These are phyloP conservation scores for Sminthopsis crassicaudata DNA, from an alignment of 2,113 vertebrate species.

Conservation along the genomic window DNA sequence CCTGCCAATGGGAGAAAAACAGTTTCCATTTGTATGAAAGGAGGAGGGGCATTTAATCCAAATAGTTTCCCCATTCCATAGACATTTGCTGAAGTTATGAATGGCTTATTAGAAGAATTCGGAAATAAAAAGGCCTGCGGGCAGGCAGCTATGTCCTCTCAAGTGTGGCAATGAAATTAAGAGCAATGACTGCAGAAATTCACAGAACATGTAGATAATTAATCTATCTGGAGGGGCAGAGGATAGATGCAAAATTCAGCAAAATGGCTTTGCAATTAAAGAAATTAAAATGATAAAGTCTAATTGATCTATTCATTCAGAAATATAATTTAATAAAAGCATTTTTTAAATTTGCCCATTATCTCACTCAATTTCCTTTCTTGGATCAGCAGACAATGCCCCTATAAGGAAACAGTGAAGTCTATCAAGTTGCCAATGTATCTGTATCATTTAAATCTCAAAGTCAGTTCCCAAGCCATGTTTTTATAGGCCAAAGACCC, in stretches of 20 bases:
- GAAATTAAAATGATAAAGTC: background rate
- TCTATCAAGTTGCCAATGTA: background rate
- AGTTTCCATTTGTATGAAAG: accelerated
- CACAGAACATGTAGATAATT: too few species aligned
- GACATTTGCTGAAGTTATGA: background rate
- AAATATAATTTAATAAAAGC: background rate
- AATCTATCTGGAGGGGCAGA: background rate
- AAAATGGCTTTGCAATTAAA: accelerated
- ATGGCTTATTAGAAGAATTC: background rate
- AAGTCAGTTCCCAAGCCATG: too few species aligned
- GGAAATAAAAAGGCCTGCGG: background rate
- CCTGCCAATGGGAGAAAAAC: accelerated
- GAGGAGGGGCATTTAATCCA: accelerated
- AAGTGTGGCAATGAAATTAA: accelerated
- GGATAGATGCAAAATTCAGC: background rate
- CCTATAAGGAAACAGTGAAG: too few species aligned
- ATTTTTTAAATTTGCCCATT: background rate
- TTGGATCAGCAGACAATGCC: accelerated
- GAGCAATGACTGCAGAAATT: background rate
- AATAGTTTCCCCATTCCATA: accelerated
- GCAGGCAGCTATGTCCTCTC: background rate
- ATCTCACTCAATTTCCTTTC: background rate
- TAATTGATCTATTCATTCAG: accelerated
- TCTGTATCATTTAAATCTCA: background rate
- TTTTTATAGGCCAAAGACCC: background rate